Evolutionary conservation across 2,888 invertebrate genomes (phyloP), one percentile per base, ranked within the genome.

Genomic region (Latheticus oryzae): DNA sequence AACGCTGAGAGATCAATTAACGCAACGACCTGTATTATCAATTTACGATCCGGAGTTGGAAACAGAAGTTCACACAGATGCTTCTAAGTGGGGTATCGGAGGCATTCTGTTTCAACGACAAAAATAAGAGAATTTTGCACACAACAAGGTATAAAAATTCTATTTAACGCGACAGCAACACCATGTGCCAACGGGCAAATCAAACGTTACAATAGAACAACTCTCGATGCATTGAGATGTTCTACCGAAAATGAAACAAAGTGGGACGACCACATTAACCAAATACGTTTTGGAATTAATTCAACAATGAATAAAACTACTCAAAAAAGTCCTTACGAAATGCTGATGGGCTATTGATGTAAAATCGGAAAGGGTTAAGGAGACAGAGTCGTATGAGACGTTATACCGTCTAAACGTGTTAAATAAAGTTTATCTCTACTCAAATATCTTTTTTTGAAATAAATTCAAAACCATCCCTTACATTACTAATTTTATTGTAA

Each of bases 161-260:
- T 68, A 3, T 54, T 61, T 2, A 62, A 59, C 57, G 65, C 69
- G 7, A 68, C 66, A 1, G 62, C 70, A 0, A 69, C 70, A 12
- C 66, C 66, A 3, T 13, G 69, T 8, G 68, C 70, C 1, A 71
- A 71, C 32, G 70, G 68, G 1, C 68, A 71, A 50, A 69, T 67
- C 1, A 67, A 69, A 38, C 28, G 65, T 17, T 53, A 58, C 35
- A 70, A 69, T 56, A 13, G 64, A 1, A 43, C 43, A 2, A 65
- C 63, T 28, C 55, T 68, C 12, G 35, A 59, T 4, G 52, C 61
- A 2, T n/a, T 68, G 2, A 35, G 45, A n/a, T 45, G 65, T 4
- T 52, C 58, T 3, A 42, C 47, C 5, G 52, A 59, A 2, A 57
- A 63, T 7, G 68, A 67, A 56, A 37, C 12, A 4, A 56, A 53